Conservation (phyloP, 2,888 invertebrate species). For the Cheilosia pagana region DNA sequence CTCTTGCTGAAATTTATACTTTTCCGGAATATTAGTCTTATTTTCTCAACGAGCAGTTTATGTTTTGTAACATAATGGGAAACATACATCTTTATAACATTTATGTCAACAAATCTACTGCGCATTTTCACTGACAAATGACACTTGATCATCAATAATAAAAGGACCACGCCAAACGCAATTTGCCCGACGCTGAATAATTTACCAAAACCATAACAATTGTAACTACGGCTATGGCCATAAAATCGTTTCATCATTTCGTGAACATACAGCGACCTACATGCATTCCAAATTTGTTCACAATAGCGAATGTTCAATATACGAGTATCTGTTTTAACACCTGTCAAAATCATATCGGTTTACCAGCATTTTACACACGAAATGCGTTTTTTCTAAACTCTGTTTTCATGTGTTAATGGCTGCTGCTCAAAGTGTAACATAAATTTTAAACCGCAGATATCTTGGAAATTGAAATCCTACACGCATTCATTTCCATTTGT, state of each 20-base stretch:
- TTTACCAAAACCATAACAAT: constrained; percentile 5
- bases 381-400: constrained; percentile 12
- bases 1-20: too few species aligned
- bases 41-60: too few species aligned
- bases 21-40: too few species aligned
- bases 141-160: background rate
- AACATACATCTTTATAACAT: too few species aligned
- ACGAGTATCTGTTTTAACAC: constrained; percentile 18
- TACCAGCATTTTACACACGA: background rate
- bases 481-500: constrained; percentile 32
- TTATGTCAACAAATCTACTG: too few species aligned
- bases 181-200: background rate
- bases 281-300: background rate
- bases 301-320: background rate
- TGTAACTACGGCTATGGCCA: background rate
- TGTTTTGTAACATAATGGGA: too few species aligned
- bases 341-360: constrained; percentile 36
- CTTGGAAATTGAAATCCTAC: constrained; percentile 46
- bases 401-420: constrained; percentile 21
- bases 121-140: too few species aligned
- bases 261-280: background rate
- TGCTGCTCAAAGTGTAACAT: constrained; percentile 9
- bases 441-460: constrained; percentile 34
- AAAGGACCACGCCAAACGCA: background rate
- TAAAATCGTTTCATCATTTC: constrained; percentile 6